Conservation (phyloP, 2,888 invertebrate species). For the Blastobasis adustella region DNA sequence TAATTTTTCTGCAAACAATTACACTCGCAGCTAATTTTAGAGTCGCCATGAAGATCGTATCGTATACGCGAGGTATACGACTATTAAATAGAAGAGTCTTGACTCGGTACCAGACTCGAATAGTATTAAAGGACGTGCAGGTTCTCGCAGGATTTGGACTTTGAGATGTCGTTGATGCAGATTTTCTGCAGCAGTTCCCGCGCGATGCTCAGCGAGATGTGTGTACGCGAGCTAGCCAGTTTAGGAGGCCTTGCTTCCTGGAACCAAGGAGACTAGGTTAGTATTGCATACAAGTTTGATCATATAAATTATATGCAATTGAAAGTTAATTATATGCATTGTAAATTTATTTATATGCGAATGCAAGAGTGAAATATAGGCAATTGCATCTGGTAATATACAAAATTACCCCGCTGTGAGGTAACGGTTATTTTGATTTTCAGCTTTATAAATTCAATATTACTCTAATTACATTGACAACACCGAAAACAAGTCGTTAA, state of each 20-base stretch:
- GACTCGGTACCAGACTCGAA: conserved; percentile 22
- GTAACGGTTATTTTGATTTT: too few relatives aligned
- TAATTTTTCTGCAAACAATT: too few relatives aligned
- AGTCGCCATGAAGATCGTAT: too few relatives aligned
- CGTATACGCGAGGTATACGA: too few relatives aligned
- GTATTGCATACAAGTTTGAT: background rate
- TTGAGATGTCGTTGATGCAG: conserved; percentile 88
- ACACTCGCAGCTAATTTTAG: too few relatives aligned
- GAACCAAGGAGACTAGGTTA: conserved; percentile 19
- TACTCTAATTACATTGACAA: too few relatives aligned
- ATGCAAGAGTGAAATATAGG: too few relatives aligned
- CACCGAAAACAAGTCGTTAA: too few relatives aligned
- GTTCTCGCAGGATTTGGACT: conserved; percentile 91
- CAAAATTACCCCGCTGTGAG: too few relatives aligned
- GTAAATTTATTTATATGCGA: background rate
- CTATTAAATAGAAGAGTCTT: too few relatives aligned
- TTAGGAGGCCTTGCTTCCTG: conserved; percentile 76
- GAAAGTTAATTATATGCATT: background rate
- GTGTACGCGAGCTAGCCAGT: conserved; percentile 86
- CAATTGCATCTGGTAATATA: too few relatives aligned
- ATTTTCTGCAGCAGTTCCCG: conserved; percentile 89
- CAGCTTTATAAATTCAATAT: too few relatives aligned
- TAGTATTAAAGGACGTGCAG: conserved; percentile 81
- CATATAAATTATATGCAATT: background rate
- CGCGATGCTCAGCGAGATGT: conserved; percentile 86